Conservation (phyloP, 2,797 vertebrate species). For the Australoheros facetus region DNA sequence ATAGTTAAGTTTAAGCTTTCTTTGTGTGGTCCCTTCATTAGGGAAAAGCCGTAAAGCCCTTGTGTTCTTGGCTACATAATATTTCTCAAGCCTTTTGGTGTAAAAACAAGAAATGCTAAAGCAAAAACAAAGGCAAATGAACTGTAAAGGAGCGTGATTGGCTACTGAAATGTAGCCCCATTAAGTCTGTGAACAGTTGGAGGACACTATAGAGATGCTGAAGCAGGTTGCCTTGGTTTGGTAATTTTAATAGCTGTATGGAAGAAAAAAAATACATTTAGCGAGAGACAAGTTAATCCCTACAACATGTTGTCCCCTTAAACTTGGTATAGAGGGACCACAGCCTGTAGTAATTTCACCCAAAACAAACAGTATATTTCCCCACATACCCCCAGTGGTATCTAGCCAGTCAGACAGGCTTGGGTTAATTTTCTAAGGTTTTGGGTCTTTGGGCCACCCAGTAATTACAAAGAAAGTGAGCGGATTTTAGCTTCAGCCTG, state of each 20-base stretch:
- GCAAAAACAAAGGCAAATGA: constrained; percentile 26
- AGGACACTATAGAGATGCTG: constrained; percentile 29
- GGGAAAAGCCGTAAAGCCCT: not conserved
- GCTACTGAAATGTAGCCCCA: constrained; percentile 50
- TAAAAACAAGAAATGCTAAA: constrained; percentile 34
- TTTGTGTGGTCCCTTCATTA: constrained; percentile 37
- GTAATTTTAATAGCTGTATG: constrained; percentile 51
- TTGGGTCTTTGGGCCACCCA: constrained; percentile 14
- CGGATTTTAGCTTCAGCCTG: constrained; percentile 12
- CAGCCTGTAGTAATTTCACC: constrained; percentile 29
- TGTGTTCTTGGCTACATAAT: constrained; percentile 16
- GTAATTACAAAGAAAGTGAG: not conserved
- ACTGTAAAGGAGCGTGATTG: constrained; percentile 49
- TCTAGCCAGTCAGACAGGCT: constrained; percentile 3
- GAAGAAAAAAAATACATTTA: constrained; percentile 17
- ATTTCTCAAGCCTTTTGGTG: constrained; percentile 11
- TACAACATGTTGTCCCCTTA: constrained; percentile 45
- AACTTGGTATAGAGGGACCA: constrained; percentile 29
- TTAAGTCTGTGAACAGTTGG: constrained; percentile 47
- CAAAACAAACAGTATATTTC: constrained; percentile 49
- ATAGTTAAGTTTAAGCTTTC: constrained; percentile 42
- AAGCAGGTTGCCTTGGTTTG: constrained; percentile 38
- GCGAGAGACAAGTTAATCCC: constrained; percentile 35
- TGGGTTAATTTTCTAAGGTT: constrained; percentile 5
- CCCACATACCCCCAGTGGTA: constrained; percentile 12